These are phyloP conservation scores for Sipunculus nudus DNA, from an alignment of 2,888 invertebrate species.

Conservation along the genomic window DNA sequence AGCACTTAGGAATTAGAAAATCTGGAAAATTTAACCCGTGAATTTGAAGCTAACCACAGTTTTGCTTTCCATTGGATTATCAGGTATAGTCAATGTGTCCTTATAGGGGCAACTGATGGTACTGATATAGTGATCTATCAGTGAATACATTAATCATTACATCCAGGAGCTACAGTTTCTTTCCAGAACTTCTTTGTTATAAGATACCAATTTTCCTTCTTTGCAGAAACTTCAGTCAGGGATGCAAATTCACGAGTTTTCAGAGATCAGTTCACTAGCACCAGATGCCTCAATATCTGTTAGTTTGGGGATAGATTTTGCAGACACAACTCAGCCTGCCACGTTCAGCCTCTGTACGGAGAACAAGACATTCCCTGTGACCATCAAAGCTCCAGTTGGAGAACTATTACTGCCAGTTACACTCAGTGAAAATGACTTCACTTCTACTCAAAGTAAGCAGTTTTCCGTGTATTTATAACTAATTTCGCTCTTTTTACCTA, in stretches of 20 bases:
- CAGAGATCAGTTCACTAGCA: constrained; percentile 74
- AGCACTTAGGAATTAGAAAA: no score
- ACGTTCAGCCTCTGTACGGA: constrained; percentile 77
- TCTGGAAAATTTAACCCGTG: no score
- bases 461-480: no score
- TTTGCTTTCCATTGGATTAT: no score
- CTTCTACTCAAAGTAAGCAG: constrained; percentile 55
- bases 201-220: constrained; percentile 20
- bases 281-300: constrained; percentile 75
- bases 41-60: no score
- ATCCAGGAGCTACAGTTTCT: no score
- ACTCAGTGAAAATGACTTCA: constrained; percentile 78
- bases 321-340: constrained; percentile 89
- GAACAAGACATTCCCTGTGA: constrained; percentile 52
- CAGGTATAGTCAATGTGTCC: no score
- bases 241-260: constrained; percentile 80
- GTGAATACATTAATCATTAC: no score
- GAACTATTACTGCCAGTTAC: constrained; percentile 85
- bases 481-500: no score
- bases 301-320: constrained; percentile 88
- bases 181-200: no score
- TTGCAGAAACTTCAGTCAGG: constrained; percentile 75
- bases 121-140: no score
- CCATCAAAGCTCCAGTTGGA: constrained; percentile 83
- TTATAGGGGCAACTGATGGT: no score